These are phyloP conservation scores for Pemphredon lugubris DNA, from an alignment of 2,888 invertebrate genomes.

Conservation along the genomic window DNA sequence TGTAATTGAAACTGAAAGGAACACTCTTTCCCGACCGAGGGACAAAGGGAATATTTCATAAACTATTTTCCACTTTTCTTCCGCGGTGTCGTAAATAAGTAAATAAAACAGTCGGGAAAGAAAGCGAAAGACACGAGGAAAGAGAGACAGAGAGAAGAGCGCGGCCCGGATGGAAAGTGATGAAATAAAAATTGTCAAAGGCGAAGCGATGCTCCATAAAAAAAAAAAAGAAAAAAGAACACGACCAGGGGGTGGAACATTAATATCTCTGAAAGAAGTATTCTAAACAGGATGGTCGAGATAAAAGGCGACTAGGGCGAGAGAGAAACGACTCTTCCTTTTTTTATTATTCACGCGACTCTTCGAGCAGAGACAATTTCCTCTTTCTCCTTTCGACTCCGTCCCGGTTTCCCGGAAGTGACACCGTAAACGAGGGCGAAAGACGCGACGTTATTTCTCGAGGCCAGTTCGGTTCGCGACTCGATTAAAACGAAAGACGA, in stretches of 20 bases:
- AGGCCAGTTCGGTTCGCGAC: background rate
- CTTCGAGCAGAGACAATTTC: background rate
- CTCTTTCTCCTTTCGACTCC: background rate
- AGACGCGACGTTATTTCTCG: background rate
- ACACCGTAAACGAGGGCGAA: background rate
- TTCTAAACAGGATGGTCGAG: conserved; percentile 4
- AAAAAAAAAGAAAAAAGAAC: too few species aligned
- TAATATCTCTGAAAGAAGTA: conserved; percentile 14
- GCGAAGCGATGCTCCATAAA: conserved; percentile 6
- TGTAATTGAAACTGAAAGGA: too few species aligned
- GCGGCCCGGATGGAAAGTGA: background rate
- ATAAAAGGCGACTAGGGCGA: background rate
- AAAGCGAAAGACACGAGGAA: background rate
- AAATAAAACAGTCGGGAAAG: too few species aligned
- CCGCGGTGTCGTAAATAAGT: background rate
- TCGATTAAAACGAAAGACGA: background rate
- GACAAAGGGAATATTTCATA: background rate
- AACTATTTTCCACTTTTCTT: background rate
- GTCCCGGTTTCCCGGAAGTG: background rate
- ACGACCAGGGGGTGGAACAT: conserved; percentile 15
- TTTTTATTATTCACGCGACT: background rate
- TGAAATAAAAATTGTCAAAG: conserved; percentile 42
- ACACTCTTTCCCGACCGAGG: background rate
- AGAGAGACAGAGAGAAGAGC: background rate
- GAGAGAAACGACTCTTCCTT: background rate